Conservation (phyloP, 2,113 vertebrate species). For the Morone chrysops region DNA sequence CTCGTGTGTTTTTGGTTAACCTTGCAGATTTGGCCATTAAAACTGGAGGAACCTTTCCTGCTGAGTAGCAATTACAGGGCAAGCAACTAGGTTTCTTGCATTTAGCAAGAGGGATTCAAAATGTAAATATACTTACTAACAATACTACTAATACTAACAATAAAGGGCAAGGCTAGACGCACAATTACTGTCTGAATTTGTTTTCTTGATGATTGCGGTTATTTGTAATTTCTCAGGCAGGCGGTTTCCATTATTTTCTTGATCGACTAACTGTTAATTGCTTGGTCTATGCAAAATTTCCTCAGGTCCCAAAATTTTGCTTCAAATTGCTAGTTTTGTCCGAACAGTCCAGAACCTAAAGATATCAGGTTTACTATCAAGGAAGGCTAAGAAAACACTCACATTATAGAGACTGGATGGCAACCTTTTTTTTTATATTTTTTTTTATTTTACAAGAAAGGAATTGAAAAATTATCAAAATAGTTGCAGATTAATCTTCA, state of each 20-base stretch:
- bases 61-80: neutral
- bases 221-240: neutral
- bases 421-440: neutral
- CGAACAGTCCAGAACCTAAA: neutral
- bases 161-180: neutral
- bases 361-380: neutral
- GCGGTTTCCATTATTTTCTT: neutral
- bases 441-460: neutral
- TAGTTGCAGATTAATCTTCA: neutral
- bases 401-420: neutral
- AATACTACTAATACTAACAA: neutral
- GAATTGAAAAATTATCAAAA: neutral
- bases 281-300: neutral
- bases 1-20: slow-evolving; percentile 1
- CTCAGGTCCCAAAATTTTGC: accelerated
- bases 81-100: neutral
- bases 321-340: neutral
- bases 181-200: neutral
- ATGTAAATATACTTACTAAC: neutral
- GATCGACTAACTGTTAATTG: too few relatives aligned
- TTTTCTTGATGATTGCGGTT: neutral
- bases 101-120: slow-evolving; percentile 2
- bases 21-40: neutral
- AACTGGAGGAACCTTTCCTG: neutral
- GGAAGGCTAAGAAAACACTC: neutral